These are phyloP conservation scores for Dolomedes plantarius DNA, from an alignment of 2,888 invertebrate genomes.

Conservation along the genomic window DNA sequence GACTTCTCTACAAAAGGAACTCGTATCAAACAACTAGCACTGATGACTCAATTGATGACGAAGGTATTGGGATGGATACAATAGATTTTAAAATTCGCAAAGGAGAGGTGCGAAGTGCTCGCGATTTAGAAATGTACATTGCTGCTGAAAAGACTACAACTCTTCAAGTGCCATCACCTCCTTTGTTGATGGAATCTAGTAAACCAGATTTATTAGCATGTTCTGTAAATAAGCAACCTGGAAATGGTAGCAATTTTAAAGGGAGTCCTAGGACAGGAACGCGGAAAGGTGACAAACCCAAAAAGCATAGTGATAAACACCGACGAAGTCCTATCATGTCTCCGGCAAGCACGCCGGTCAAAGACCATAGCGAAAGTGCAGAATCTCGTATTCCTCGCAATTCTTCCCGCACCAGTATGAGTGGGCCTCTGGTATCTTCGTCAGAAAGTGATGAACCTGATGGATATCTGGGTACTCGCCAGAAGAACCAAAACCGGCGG, in stretches of 20 bases:
- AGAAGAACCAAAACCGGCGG: constrained; percentile 33
- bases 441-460: constrained; percentile 65
- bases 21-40: constrained; percentile 69
- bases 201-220: constrained; percentile 55
- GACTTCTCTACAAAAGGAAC: constrained; percentile 49
- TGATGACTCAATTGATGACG: constrained; percentile 80
- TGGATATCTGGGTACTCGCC: constrained; percentile 36
- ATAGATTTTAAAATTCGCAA: constrained; percentile 84
- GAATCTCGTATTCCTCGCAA: constrained; percentile 58
- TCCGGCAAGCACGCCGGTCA: constrained; percentile 57
- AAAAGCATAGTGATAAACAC: constrained; percentile 44
- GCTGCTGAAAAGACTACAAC: constrained; percentile 30
- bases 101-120: constrained; percentile 83
- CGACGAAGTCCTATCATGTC: constrained; percentile 59
- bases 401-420: constrained; percentile 61
- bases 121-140: constrained; percentile 80
- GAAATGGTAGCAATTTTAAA: constrained; percentile 24
- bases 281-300: constrained; percentile 53
- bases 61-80: constrained; percentile 86
- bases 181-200: constrained; percentile 33
- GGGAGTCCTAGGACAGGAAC: constrained; percentile 43
- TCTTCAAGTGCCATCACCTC: background rate
- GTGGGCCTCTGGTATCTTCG: constrained; percentile 42
- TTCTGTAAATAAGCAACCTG: constrained; percentile 29
- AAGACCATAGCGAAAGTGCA: constrained; percentile 37